Percentiles rank a stretch among this genome's conserved stretches.
Evolutionary conservation across 2,888 invertebrate species (phyloP).

Genomic region (Oligia strigilis): DNA sequence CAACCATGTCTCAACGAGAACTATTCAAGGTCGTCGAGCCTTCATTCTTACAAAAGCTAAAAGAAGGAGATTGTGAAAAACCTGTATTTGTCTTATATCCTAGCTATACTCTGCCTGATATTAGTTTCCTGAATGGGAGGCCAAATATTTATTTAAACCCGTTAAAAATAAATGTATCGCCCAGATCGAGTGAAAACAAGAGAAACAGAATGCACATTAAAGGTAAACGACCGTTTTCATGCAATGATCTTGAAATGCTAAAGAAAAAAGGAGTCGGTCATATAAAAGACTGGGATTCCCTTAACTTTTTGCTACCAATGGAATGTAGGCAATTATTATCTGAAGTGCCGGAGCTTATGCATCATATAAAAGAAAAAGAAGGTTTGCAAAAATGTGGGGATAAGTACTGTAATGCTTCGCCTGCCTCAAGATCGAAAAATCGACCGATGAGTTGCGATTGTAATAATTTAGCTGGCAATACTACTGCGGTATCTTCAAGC

Average conservation of each 20-base stretch:
- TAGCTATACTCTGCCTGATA: slow-evolving; percentile 96
- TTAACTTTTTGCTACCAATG: slow-evolving; percentile 96
- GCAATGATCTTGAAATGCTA: slow-evolving; percentile 95
- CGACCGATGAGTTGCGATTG: slow-evolving; percentile 92
- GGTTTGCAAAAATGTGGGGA: slow-evolving; percentile 77
- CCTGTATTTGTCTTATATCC: slow-evolving; percentile 97
- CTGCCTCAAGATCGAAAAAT: slow-evolving; percentile 89
- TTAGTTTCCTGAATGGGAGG: slow-evolving; percentile 93
- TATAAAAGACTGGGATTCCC: slow-evolving; percentile 98
- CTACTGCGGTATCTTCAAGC: slow-evolving; percentile 91
- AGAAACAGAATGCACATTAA: slow-evolving; percentile 83
- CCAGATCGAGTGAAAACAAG: slow-evolving; percentile 82
- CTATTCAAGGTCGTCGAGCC: slow-evolving; percentile 92
- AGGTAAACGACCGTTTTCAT: slow-evolving; percentile 93
- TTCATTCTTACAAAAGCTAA: slow-evolving; percentile 93
- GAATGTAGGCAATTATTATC: slow-evolving; percentile 95
- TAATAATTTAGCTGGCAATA: slow-evolving; percentile 89
- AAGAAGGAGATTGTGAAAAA: slow-evolving; percentile 92
- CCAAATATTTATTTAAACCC: slow-evolving; percentile 94
- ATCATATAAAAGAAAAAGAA: slow-evolving; percentile 91
- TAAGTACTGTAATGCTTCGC: slow-evolving; percentile 85
- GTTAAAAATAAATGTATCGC: slow-evolving; percentile 89
- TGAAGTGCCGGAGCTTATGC: slow-evolving; percentile 94
- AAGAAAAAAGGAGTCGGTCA: slow-evolving; percentile 95
- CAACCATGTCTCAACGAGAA: slow-evolving; percentile 84